Conservation (phyloP, 2,113 vertebrate species). For the Peromyscus polionotus region DNA sequence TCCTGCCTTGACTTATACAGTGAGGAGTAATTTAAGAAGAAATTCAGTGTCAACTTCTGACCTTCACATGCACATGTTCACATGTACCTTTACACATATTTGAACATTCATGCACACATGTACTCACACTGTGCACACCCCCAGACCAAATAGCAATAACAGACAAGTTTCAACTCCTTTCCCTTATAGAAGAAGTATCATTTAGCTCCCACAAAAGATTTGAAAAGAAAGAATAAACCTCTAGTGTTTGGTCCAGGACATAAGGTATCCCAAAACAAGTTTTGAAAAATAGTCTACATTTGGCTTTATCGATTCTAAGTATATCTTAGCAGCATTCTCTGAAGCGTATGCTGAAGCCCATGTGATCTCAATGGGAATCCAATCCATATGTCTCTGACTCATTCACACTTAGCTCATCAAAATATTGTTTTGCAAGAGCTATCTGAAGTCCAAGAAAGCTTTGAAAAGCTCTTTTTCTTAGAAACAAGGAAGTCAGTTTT, state of each 20-base stretch:
- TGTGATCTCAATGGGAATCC: conserved; percentile 80
- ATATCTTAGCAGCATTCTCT: conserved; percentile 75
- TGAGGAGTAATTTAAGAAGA: background rate
- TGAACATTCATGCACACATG: background rate
- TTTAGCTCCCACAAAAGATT: conserved; percentile 48
- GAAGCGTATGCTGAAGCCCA: conserved; percentile 75
- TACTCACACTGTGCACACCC: background rate
- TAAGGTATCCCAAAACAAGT: conserved; percentile 74
- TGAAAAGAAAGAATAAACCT: conserved; percentile 48
- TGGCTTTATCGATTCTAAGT: conserved; percentile 78
- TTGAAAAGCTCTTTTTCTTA: conserved; percentile 84
- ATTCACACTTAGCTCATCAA: conserved; percentile 86
- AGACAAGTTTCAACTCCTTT: background rate
- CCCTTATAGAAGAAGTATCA: background rate
- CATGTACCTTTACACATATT: background rate
- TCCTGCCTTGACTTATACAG: background rate
- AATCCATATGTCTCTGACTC: conserved; percentile 85
- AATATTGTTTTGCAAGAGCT: conserved; percentile 86
- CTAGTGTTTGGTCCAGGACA: conserved; percentile 46
- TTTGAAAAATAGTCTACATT: conserved; percentile 69
- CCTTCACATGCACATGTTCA: background rate
- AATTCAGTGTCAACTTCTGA: background rate
- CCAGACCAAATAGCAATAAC: background rate
- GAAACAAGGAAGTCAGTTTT: conserved; percentile 82
- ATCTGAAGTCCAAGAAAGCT: conserved; percentile 85